Percentiles rank a stretch among this genome's conserved stretches.
Conservation (phyloP, 2,113 vertebrate species). For the Mormoops blainvillei region DNA sequence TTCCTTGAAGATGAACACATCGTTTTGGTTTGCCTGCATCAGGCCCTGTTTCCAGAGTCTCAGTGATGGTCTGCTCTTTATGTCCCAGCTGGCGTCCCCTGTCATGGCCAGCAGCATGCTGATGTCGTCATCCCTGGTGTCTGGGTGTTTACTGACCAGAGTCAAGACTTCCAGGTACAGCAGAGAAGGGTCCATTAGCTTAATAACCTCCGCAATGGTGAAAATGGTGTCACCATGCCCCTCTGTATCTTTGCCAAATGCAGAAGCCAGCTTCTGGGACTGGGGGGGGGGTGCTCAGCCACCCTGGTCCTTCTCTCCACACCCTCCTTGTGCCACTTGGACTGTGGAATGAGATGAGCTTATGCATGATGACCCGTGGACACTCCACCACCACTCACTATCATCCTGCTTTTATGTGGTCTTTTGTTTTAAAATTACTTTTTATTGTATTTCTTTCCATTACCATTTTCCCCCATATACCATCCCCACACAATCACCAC, state of each 20-base stretch:
- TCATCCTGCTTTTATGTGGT: slow-evolving; percentile 85
- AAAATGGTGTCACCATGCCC: not conserved
- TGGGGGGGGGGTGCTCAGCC: not conserved
- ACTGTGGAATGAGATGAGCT: not conserved
- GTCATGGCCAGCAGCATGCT: slow-evolving; percentile 85
- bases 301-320: not conserved
- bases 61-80: slow-evolving; percentile 90
- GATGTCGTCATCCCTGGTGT: slow-evolving; percentile 88
- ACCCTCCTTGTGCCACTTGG: not conserved
- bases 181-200: not conserved
- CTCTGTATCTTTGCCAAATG: not conserved
- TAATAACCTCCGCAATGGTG: not conserved
- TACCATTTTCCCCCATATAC: no score
- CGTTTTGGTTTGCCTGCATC: slow-evolving; percentile 75
- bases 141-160: not conserved
- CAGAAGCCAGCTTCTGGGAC: not conserved
- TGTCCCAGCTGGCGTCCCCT: slow-evolving; percentile 89
- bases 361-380: not conserved
- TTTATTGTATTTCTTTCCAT: no score
- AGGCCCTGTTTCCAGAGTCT: slow-evolving; percentile 88
- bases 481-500: no score
- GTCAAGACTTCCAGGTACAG: not conserved
- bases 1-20: slow-evolving; percentile 88
- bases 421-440: slow-evolving; percentile 66
- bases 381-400: no score